Evolutionary conservation across 1,140 invertebrate genomes (phyloP).

Genomic region (Diabrotica undecimpunctata): DNA sequence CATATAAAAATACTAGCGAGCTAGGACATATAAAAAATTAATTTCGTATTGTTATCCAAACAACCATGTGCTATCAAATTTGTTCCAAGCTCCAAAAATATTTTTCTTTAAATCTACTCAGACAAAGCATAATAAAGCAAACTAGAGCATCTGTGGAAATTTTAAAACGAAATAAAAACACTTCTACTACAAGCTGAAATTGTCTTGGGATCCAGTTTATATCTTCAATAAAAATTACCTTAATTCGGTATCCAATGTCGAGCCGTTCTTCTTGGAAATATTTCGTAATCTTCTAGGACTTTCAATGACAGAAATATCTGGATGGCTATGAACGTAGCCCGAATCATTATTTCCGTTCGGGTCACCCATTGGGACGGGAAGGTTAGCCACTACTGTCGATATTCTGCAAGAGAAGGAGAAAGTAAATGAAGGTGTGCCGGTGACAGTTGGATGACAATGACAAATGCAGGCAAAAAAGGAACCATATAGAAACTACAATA

Average conservation of each 20-base stretch:
- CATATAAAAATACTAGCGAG: no score
- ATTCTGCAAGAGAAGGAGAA: slow-evolving; percentile 43
- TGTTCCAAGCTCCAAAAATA: no score
- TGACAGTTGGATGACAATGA: no score
- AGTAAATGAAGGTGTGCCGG: neutral
- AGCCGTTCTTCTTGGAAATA: slow-evolving; percentile 42
- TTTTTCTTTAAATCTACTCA: no score
- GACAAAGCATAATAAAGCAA: neutral
- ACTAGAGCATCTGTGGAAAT: neutral
- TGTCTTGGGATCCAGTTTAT: neutral
- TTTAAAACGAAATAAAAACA: slow-evolving; percentile 6
- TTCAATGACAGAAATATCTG: slow-evolving; percentile 54
- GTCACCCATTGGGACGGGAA: slow-evolving; percentile 56
- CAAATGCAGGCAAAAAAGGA: no score
- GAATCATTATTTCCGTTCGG: slow-evolving; percentile 78
- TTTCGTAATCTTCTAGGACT: slow-evolving; percentile 48
- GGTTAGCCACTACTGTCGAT: slow-evolving; percentile 53
- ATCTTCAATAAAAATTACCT: slow-evolving; percentile 30
- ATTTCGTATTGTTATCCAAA: no score
- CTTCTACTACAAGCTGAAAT: slow-evolving; percentile 8
- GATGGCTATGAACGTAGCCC: slow-evolving; percentile 69
- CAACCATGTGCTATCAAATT: no score
- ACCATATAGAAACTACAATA: no score
- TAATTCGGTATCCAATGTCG: slow-evolving; percentile 43
- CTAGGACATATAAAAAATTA: no score